Evolutionary conservation across 2,113 vertebrate species (phyloP).

Genomic region (Caracal caracal): DNA sequence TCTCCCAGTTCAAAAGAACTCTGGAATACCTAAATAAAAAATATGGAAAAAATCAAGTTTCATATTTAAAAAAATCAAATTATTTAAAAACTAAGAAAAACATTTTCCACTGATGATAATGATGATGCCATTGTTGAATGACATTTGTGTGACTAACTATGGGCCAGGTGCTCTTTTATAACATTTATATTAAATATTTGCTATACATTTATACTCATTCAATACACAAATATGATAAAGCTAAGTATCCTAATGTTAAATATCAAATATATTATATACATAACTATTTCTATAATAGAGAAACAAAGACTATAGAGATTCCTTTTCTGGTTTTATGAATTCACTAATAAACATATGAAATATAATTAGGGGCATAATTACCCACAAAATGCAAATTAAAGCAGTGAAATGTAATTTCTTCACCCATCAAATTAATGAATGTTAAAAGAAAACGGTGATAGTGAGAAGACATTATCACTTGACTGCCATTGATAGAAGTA

Average conservation of each 20-base stretch:
- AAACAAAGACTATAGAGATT: not conserved
- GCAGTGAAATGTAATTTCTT: constrained; percentile 12
- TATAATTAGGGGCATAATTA: constrained; percentile 43
- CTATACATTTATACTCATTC: not conserved
- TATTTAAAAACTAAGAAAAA: not conserved
- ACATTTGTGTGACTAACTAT: not conserved
- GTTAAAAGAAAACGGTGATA: not conserved
- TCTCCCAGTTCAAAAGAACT: not conserved
- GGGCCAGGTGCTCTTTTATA: not conserved
- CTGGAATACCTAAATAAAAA: not conserved
- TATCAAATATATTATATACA: not conserved
- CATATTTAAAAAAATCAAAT: not conserved
- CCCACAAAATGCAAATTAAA: constrained; percentile 40
- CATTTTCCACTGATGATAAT: not conserved
- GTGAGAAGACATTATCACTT: not conserved
- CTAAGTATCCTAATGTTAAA: not conserved
- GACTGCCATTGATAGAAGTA: not conserved
- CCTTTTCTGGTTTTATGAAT: not conserved
- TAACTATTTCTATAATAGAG: not conserved
- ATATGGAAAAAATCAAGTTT: not conserved
- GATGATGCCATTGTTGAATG: not conserved
- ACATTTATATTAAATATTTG: not conserved
- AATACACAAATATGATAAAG: not conserved
- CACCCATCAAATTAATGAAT: constrained; percentile 44
- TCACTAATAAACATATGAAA: constrained; percentile 38